Evolutionary conservation across 2,888 invertebrate species (phyloP).

Genomic region (Eledona agricola): DNA sequence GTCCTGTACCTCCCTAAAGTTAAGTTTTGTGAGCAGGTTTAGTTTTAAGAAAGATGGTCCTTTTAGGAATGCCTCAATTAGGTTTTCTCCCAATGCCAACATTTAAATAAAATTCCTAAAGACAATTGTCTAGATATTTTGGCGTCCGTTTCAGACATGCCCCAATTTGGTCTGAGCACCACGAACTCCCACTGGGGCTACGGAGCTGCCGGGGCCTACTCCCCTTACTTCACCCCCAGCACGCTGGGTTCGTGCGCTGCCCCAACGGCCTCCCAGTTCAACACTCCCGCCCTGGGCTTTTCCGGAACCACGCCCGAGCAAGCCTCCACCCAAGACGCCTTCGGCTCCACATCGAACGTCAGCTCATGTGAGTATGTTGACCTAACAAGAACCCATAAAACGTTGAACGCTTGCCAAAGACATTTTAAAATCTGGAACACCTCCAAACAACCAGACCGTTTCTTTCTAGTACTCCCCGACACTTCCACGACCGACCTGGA

Average conservation of each 20-base stretch:
- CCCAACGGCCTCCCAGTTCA: conserved; percentile 75
- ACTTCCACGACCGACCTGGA: conserved; percentile 79
- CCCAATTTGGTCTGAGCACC: conserved; percentile 84
- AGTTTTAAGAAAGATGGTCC: too few relatives aligned
- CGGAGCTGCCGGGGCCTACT: conserved; percentile 85
- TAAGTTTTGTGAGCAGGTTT: too few relatives aligned
- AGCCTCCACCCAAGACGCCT: conserved; percentile 63
- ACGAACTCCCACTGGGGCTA: conserved; percentile 91
- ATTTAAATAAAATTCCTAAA: too few relatives aligned
- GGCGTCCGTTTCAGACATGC: conserved; percentile 76
- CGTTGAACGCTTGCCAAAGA: conserved; percentile 12
- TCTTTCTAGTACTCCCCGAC: conserved; percentile 75
- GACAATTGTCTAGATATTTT: too few relatives aligned
- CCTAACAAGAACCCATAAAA: neutral
- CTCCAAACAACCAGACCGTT: too few relatives aligned
- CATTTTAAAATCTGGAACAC: neutral
- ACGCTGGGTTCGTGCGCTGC: conserved; percentile 79
- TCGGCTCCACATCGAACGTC: conserved; percentile 47
- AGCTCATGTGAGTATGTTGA: conserved; percentile 33
- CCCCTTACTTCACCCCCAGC: conserved; percentile 79
- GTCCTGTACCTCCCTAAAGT: too few relatives aligned
- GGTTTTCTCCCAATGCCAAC: too few relatives aligned
- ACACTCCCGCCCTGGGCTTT: conserved; percentile 78
- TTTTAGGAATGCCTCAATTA: too few relatives aligned
- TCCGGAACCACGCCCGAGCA: conserved; percentile 77